Percentiles rank a stretch among this genome's conserved stretches.
Evolutionary conservation across 2,113 vertebrate genomes (phyloP).

Genomic region (Sceloporus undulatus): DNA sequence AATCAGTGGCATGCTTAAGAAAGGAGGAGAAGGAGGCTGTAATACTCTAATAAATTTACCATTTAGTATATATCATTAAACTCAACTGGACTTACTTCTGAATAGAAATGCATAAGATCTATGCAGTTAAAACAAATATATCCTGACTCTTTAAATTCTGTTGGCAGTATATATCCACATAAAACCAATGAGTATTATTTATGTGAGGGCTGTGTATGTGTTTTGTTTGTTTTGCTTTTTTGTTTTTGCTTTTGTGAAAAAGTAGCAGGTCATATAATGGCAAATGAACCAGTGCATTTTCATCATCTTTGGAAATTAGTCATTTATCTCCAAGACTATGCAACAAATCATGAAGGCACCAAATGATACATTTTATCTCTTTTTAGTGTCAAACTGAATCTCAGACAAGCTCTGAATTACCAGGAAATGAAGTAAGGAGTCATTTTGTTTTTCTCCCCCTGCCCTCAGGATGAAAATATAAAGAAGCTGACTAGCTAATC

Average conservation of each 20-base stretch:
- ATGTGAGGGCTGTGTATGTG: conserved; percentile 29
- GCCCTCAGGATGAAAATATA: background rate
- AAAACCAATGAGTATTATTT: conserved; percentile 59
- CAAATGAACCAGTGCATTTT: conserved; percentile 75
- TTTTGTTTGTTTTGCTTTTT: too few relatives aligned
- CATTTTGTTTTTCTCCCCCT: background rate
- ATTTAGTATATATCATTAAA: background rate
- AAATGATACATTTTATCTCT: conserved; percentile 77
- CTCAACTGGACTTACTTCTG: background rate
- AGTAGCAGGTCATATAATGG: conserved; percentile 68
- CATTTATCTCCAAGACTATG: conserved; percentile 67
- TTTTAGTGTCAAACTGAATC: conserved; percentile 80
- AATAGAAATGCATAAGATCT: background rate
- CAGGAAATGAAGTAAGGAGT: conserved; percentile 46
- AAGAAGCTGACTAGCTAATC: conserved; percentile 35
- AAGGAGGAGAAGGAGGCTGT: too few relatives aligned
- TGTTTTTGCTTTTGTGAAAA: conserved; percentile 34
- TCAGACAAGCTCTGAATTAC: conserved; percentile 71
- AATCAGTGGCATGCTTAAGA: too few relatives aligned
- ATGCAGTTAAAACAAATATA: conserved; percentile 36
- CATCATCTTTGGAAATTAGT: conserved; percentile 75
- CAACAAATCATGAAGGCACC: conserved; percentile 74
- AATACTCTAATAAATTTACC: too few relatives aligned
- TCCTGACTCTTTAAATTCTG: conserved; percentile 55
- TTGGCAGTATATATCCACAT: conserved; percentile 58